phyloP scores from a whole-genome alignment of 1,140 invertebrate genomes.

The Solen grandis region DNA sequence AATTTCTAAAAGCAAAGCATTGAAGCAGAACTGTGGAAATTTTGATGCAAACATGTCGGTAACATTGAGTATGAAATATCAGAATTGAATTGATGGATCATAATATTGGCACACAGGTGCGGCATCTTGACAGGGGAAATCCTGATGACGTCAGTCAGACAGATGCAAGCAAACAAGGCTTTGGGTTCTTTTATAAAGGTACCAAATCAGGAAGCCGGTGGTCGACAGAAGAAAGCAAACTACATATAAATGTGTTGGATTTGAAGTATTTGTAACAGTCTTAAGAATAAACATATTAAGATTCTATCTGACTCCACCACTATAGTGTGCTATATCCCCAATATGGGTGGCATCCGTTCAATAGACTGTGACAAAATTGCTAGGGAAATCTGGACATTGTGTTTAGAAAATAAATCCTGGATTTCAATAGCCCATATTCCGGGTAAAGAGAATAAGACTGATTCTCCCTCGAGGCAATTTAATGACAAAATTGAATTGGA shows the following conservation, averaged over 20 bases:
- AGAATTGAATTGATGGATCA: slow-evolving; percentile 11
- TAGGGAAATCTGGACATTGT: slow-evolving; percentile 2
- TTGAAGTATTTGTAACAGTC: background rate
- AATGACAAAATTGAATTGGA: slow-evolving; percentile 29
- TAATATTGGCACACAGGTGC: background rate
- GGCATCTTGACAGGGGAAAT: background rate
- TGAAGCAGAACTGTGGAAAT: slow-evolving; percentile 31
- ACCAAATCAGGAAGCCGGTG: background rate
- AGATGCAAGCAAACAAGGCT: background rate
- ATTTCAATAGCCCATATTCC: background rate
- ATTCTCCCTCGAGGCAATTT: slow-evolving; percentile 15
- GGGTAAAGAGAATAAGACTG: slow-evolving; percentile 19
- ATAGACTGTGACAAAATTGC: background rate
- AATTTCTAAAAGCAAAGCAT: slow-evolving; percentile 46
- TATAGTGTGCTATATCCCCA: background rate
- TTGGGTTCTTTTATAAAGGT: background rate
- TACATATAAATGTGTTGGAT: slow-evolving; percentile 6
- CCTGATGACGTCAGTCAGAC: background rate
- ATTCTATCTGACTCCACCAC: background rate
- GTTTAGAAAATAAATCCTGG: background rate
- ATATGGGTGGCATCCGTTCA: slow-evolving; percentile 15
- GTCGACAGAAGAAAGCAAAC: background rate
- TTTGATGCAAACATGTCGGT: slow-evolving; percentile 31
- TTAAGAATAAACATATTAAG: background rate
- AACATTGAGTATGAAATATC: slow-evolving; percentile 1